Percentiles rank a stretch among this genome's conserved stretches.
phyloP scores from a whole-genome alignment of 2,888 invertebrate genomes.

The Ephialtes manifestator region DNA sequence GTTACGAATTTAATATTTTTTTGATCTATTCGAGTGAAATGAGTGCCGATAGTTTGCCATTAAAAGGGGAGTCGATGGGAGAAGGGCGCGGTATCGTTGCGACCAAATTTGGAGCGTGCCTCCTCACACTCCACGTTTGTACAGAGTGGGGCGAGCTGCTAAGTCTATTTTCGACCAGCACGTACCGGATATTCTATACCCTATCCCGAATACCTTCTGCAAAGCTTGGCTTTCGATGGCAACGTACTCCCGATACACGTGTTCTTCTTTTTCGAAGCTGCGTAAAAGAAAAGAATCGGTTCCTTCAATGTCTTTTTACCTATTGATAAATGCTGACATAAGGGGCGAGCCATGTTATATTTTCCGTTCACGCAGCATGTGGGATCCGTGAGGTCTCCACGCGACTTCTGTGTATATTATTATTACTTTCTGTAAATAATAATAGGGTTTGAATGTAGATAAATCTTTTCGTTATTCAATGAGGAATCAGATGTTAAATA shows the following conservation, averaged over 20 bases:
- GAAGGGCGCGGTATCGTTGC: slow-evolving; percentile 83
- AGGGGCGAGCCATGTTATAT: not conserved
- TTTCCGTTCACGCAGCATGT: too few relatives aligned
- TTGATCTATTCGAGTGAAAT: slow-evolving; percentile 22
- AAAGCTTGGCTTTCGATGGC: slow-evolving; percentile 6
- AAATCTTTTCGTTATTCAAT: too few relatives aligned
- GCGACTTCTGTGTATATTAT: too few relatives aligned
- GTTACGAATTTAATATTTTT: not conserved
- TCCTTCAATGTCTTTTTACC: not conserved
- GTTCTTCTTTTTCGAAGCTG: slow-evolving; percentile 18
- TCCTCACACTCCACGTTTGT: slow-evolving; percentile 75
- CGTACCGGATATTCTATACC: slow-evolving; percentile 82
- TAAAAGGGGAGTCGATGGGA: slow-evolving; percentile 52
- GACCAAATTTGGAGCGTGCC: slow-evolving; percentile 88
- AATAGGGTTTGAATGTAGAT: too few relatives aligned
- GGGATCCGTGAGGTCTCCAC: too few relatives aligned
- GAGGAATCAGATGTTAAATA: too few relatives aligned
- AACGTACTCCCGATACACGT: not conserved
- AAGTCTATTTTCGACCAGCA: slow-evolving; percentile 83
- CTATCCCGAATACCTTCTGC: slow-evolving; percentile 53
- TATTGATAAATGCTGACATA: not conserved
- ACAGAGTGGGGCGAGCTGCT: slow-evolving; percentile 84
- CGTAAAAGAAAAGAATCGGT: not conserved
- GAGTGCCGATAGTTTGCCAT: slow-evolving; percentile 12
- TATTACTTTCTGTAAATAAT: too few relatives aligned